Percentiles rank a stretch among this genome's conserved stretches.
Evolutionary conservation across 2,113 vertebrate species (phyloP).

Genomic region (Scalopus aquaticus): DNA sequence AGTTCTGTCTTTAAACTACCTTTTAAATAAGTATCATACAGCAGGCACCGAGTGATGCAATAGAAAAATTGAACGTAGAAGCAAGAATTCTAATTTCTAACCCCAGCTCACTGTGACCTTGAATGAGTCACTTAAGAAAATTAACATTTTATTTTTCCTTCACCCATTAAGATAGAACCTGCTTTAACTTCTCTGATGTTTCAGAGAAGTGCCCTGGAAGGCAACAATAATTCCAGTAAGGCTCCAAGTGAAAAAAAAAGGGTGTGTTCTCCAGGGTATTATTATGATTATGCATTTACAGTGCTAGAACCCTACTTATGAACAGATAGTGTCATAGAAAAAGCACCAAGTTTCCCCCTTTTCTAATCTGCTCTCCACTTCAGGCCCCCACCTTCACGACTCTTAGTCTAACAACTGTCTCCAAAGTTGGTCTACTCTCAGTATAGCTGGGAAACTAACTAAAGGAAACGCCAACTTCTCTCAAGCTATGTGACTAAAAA

Average conservation of each 20-base stretch:
- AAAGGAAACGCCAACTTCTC: not conserved
- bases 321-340: not conserved
- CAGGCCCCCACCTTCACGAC: not conserved
- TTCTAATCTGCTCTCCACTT: not conserved
- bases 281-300: not conserved
- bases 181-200: no score
- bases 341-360: not conserved
- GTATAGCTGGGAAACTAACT: not conserved
- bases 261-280: not conserved
- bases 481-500: not conserved
- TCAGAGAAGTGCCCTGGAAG: not conserved
- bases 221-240: not conserved
- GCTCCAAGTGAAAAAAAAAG: not conserved
- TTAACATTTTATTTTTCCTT: not conserved
- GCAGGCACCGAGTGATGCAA: not conserved
- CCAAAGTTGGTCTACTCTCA: not conserved
- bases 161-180: not conserved
- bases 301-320: not conserved
- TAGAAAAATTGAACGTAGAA: slow-evolving; percentile 22
- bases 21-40: slow-evolving; percentile 36
- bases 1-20: slow-evolving; percentile 26
- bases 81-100: slow-evolving; percentile 42
- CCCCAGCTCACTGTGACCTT: slow-evolving; percentile 61
- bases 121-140: slow-evolving; percentile 13
- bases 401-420: not conserved